A percentile compares a stretch with the other conserved stretches of the same genome.
phyloP scores from a whole-genome alignment of 2,113 vertebrate species.

The Pampusana beccarii region DNA sequence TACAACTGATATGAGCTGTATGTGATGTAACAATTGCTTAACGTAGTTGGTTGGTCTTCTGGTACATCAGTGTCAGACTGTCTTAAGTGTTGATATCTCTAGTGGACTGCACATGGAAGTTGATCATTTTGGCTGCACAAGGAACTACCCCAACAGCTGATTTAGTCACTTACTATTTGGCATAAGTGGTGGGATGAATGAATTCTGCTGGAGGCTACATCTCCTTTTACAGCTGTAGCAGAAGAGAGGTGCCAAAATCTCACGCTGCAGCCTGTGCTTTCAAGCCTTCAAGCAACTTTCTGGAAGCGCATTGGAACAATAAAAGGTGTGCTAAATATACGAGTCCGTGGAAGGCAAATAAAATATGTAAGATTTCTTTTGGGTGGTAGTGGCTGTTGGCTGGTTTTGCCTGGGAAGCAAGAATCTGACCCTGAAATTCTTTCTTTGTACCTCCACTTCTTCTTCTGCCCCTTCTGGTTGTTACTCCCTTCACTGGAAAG shows the following conservation, averaged over 20 bases:
- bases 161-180: not conserved
- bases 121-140: not conserved
- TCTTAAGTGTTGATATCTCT: not conserved
- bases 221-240: constrained; percentile 36
- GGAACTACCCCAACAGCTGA: not conserved
- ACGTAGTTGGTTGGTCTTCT: not conserved
- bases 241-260: constrained; percentile 32
- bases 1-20: not conserved
- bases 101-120: not conserved
- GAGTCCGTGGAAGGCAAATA: constrained; percentile 4
- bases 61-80: not conserved
- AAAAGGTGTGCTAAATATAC: constrained; percentile 59
- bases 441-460: not conserved
- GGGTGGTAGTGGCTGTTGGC: not conserved
- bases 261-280: not conserved
- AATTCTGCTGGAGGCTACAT: not conserved
- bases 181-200: not conserved
- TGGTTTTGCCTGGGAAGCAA: not conserved
- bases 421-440: not conserved
- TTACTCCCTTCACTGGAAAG: not conserved
- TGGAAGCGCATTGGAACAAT: not conserved
- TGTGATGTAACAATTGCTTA: not conserved
- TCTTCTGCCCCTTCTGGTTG: not conserved
- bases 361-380: constrained; percentile 25
- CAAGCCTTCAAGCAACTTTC: not conserved